phyloP scores from a whole-genome alignment of 2,888 invertebrate genomes.

The Herminia tarsipennalis region DNA sequence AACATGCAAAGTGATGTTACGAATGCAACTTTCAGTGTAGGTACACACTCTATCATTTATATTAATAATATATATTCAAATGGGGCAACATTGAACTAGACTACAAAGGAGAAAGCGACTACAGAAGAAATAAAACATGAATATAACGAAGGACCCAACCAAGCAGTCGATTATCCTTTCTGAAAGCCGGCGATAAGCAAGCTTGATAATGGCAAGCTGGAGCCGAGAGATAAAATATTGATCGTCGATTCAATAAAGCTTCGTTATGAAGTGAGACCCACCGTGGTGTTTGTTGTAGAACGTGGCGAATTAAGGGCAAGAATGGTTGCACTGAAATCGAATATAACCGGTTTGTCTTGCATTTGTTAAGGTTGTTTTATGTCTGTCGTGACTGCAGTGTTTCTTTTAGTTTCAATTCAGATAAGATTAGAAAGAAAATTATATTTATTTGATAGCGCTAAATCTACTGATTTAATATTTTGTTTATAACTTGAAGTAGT shows the following conservation, averaged over 20 bases:
- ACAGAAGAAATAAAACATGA: slow-evolving; percentile 19
- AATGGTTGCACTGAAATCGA: slow-evolving; percentile 27
- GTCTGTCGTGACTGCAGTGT: neutral
- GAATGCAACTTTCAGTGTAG: neutral
- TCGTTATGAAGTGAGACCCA: slow-evolving; percentile 50
- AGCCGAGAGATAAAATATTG: slow-evolving; percentile 60
- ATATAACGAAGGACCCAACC: slow-evolving; percentile 32
- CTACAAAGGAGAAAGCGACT: slow-evolving; percentile 15
- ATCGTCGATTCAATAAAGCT: slow-evolving; percentile 62
- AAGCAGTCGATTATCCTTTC: slow-evolving; percentile 48
- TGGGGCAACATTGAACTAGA: slow-evolving; percentile 14
- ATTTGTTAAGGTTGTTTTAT: slow-evolving; percentile 18
- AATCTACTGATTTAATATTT: too few relatives aligned
- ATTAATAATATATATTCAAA: slow-evolving; percentile 3
- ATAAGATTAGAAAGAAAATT: too few relatives aligned
- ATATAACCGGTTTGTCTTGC: slow-evolving; percentile 29
- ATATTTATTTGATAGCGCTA: too few relatives aligned
- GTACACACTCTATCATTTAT: neutral
- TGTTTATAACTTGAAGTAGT: too few relatives aligned
- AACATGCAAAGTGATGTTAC: too few relatives aligned
- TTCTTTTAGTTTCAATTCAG: neutral
- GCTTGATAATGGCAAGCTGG: slow-evolving; percentile 43
- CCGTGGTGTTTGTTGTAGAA: slow-evolving; percentile 43
- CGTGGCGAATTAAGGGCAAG: slow-evolving; percentile 63
- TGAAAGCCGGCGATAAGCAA: slow-evolving; percentile 48